A percentile compares a stretch with the other conserved stretches of the same genome.
phyloP scores from a whole-genome alignment of 1,140 invertebrate genomes.

The Mamestra configurata region DNA sequence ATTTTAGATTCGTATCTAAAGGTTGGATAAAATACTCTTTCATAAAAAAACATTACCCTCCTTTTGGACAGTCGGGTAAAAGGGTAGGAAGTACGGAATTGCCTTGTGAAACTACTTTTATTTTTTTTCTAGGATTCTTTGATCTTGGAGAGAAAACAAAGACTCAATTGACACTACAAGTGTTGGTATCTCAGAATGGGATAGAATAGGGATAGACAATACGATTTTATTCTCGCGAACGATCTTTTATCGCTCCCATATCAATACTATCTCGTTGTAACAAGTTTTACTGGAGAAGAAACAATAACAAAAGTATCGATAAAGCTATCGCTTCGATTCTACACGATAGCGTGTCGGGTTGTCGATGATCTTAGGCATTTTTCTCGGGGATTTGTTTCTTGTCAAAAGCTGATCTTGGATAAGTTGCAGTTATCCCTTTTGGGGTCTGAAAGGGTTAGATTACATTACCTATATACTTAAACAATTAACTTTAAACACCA shows the following conservation, averaged over 20 bases:
- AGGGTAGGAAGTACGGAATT: not conserved
- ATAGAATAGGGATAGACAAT: not conserved
- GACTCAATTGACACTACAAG: not conserved
- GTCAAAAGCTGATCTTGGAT: no score
- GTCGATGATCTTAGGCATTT: not conserved
- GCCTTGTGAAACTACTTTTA: not conserved
- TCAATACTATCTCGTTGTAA: conserved; percentile 15
- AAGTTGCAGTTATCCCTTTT: no score
- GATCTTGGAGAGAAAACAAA: not conserved
- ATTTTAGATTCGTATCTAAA: conserved; percentile 13
- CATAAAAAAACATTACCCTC: not conserved
- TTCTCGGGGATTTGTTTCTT: not conserved
- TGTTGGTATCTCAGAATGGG: not conserved
- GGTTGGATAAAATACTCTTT: not conserved
- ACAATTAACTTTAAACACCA: no score
- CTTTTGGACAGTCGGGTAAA: not conserved
- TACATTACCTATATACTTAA: no score
- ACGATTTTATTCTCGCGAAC: not conserved
- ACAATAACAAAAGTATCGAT: conserved; percentile 18
- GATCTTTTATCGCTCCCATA: conserved; percentile 14
- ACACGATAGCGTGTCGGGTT: not conserved
- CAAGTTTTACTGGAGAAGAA: not conserved
- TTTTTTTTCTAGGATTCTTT: not conserved
- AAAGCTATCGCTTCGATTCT: not conserved
- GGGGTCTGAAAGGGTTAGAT: no score